Evolutionary conservation across 2,888 invertebrate genomes (phyloP).

Genomic region (Chrysomela aeneicollis): DNA sequence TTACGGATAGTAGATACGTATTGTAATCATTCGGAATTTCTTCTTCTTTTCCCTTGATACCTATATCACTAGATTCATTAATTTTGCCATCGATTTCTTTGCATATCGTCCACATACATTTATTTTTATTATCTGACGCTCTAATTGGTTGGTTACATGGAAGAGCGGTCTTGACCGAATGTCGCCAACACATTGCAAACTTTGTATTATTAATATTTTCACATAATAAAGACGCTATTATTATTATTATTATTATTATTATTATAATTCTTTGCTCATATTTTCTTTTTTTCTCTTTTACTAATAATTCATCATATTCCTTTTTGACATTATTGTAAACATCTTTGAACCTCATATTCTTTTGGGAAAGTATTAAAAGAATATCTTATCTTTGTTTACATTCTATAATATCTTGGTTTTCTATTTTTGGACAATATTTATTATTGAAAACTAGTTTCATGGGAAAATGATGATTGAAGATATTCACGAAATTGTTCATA

Average conservation of each 20-base stretch:
- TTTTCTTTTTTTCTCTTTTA: no score
- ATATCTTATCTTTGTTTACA: neutral
- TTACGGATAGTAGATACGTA: neutral
- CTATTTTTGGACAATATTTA: no score
- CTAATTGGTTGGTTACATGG: no score
- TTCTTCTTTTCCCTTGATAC: neutral
- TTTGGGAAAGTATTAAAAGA: neutral
- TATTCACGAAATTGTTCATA: neutral
- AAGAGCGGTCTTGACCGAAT: no score
- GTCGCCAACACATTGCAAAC: no score
- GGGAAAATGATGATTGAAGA: neutral
- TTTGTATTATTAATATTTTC: no score
- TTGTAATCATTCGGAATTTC: neutral
- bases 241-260: no score
- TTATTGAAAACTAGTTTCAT: neutral
- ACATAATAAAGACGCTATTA: no score
- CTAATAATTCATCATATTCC: neutral
- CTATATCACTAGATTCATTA: neutral
- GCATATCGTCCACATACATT: slow-evolving; percentile 8
- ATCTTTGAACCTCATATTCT: no score
- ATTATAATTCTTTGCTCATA: neutral
- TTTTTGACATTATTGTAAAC: neutral
- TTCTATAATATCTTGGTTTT: no score
- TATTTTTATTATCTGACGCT: neutral
- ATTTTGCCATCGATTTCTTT: neutral